Conservation (phyloP, 2,888 invertebrate species). For the Cyrtodaria siliqua region DNA sequence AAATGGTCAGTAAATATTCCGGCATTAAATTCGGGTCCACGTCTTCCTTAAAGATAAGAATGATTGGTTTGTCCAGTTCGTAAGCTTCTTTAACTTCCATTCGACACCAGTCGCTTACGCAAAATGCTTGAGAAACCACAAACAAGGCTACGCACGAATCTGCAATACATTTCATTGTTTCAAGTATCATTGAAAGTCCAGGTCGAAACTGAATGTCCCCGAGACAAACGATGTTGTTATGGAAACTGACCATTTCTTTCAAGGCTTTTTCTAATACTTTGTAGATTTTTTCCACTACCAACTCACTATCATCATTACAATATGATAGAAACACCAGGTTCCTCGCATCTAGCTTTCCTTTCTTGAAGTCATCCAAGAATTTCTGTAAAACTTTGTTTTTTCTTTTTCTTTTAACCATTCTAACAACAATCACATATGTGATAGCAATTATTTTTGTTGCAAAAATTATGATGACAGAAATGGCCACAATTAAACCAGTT, state of each 20-base stretch:
- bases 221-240: background rate
- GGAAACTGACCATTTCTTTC: background rate
- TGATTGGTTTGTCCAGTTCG: background rate
- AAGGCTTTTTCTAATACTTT: background rate
- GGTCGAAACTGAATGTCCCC: background rate
- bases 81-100: background rate
- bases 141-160: background rate
- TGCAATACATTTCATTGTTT: background rate
- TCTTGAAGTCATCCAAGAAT: background rate
- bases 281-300: background rate
- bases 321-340: background rate
- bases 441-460: too few species aligned
- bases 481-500: too few species aligned
- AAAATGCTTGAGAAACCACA: background rate
- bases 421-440: too few species aligned
- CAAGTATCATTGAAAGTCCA: background rate
- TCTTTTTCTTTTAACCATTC: too few species aligned
- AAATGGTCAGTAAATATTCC: background rate
- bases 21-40: background rate
- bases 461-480: too few species aligned
- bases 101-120: background rate
- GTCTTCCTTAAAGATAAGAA: background rate
- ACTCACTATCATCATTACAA: background rate
- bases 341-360: background rate
- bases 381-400: too few species aligned